A percentile compares a stretch with the other conserved stretches of the same genome.
These are phyloP conservation scores for Bostrychus sinensis DNA, from an alignment of 2,113 vertebrate genomes.

Conservation along the genomic window DNA sequence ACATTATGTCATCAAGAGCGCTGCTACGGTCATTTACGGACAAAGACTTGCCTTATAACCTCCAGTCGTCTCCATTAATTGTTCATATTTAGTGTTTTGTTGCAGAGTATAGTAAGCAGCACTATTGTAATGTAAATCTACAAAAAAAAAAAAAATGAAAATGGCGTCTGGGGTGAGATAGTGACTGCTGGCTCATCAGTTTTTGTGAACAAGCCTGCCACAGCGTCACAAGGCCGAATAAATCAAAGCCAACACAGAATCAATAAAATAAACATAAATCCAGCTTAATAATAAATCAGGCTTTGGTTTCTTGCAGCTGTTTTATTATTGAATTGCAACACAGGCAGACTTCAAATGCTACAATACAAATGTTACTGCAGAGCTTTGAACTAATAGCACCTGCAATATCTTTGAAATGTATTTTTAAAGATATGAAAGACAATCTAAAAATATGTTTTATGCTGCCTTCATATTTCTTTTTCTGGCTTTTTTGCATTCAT, in stretches of 20 bases:
- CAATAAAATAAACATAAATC: conserved; percentile 56
- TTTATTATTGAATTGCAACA: conserved; percentile 9
- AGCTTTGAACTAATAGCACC: background rate
- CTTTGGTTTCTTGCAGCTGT: conserved; percentile 5
- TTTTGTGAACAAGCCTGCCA: background rate
- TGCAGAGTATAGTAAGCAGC: background rate
- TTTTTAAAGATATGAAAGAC: background rate
- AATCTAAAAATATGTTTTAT: too few relatives aligned
- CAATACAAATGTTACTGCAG: background rate
- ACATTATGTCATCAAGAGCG: background rate
- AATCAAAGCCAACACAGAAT: conserved; percentile 42
- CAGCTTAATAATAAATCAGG: conserved; percentile 24
- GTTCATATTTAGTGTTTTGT: background rate
- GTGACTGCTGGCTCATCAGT: conserved; percentile 21
- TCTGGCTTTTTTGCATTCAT: too few relatives aligned
- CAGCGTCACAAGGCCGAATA: conserved; percentile 19
- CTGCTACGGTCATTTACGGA: background rate
- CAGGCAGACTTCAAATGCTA: background rate
- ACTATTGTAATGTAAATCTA: background rate
- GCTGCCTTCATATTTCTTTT: too few relatives aligned
- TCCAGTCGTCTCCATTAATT: background rate
- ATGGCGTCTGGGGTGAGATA: background rate
- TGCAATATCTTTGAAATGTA: background rate
- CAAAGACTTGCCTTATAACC: background rate
- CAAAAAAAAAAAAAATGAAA: background rate